These are phyloP conservation scores for Eleutherodactylus coqui DNA, from an alignment of 2,797 vertebrate species.

Conservation along the genomic window DNA sequence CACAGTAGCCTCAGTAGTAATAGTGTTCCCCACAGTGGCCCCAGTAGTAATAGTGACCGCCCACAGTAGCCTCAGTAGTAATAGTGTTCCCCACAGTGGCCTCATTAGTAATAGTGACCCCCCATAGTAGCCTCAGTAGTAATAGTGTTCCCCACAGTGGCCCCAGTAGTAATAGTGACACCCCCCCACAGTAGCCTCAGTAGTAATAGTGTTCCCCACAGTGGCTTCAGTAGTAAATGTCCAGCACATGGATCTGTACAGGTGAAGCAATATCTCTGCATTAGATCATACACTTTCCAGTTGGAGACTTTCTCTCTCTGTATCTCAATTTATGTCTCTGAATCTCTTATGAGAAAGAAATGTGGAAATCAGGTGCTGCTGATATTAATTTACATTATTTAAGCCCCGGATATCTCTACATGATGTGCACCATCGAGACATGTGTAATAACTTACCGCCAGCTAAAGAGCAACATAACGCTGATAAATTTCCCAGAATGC, in stretches of 20 bases:
- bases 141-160: too few species aligned
- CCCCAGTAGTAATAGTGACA: too few species aligned
- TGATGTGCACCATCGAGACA: neutral
- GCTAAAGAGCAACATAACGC: slow-evolving; percentile 9
- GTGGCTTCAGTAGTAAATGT: neutral
- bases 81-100: too few species aligned
- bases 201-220: neutral
- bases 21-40: too few species aligned
- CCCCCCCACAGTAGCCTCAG: too few species aligned
- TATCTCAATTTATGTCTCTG: neutral
- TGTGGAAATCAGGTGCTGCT: neutral
- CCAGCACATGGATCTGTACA: neutral
- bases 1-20: too few species aligned
- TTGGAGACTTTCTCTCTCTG: neutral
- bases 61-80: too few species aligned
- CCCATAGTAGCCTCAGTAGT: too few species aligned
- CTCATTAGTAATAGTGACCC: too few species aligned
- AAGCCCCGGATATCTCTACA: neutral
- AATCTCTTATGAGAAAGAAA: slow-evolving; percentile 1
- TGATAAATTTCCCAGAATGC: neutral
- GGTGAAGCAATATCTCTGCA: neutral
- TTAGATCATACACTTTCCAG: neutral
- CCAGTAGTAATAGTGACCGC: too few species aligned
- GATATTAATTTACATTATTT: slow-evolving; percentile 24
- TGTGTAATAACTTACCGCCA: slow-evolving; percentile 17